Base-by-base conservation (phyloP, 2,888 invertebrate genomes). In the Petrolisthes cinctipes region DNA sequence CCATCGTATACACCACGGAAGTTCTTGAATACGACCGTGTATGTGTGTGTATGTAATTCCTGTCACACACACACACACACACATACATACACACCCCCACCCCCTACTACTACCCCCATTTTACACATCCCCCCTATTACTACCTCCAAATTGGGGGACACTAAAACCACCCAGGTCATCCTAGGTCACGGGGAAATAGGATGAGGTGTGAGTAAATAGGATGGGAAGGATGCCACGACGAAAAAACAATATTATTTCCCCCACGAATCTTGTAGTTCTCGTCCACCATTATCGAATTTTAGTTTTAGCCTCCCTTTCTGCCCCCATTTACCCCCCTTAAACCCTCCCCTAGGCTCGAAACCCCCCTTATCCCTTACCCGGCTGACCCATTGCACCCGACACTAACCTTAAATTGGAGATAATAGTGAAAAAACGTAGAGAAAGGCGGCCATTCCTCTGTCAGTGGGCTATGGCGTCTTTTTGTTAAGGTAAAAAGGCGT, bases 401-500 rank as follows among this genome's bases (percentile, higher is more conserved):
- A 54, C 79, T 79, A 9, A 79, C 79, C 56, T 54, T 56, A 20
- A 56, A 53, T 11, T 54, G 54, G 54, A 79, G 54, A n/a, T 53
- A 51, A 61, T 9, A n/a, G 54, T 37, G 54, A 66, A 68, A 68
- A 79, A 79, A 53, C 37, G 57, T 51, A 79, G 85, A 66, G 79
- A 61, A 56, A 54, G 68, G 79, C 79, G 68, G 51, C 85, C 85
- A 79, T 85, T 53, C 68, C 79, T 66, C 56, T 54, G 66, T 37
- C 37, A 66, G 61, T n/a, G 81, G 2, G 14, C 61, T 85, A 85
- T 85, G 85, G 85, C 85, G 85, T 85, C 85, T 66, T 85, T 66
- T 84, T 84, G 84, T 84, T 84, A 78, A 57, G 84, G 84, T 84
- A 66, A 78, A 84, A 78, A 84, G 84, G 84, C 84, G 84, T 84